These are phyloP conservation scores for Caradrina clavipalpis DNA, from an alignment of 2,888 invertebrate species.

Conservation along the genomic window DNA sequence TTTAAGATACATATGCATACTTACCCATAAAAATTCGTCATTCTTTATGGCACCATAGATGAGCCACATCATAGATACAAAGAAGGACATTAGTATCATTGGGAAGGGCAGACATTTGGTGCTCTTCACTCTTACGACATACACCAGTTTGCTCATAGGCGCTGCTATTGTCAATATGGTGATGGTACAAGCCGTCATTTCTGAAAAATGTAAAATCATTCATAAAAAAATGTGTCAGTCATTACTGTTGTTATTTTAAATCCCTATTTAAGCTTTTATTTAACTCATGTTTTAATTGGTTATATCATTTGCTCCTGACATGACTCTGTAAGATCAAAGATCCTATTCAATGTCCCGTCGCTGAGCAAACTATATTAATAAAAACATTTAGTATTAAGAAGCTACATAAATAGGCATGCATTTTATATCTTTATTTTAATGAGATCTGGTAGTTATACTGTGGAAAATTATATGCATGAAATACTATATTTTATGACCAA, in stretches of 20 bases:
- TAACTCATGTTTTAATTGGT: too few species aligned
- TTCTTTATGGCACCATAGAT: conserved; percentile 95
- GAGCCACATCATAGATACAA: conserved; percentile 96
- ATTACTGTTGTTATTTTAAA: neutral
- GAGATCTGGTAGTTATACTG: too few species aligned
- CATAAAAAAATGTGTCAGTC: too few species aligned
- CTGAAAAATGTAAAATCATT: too few species aligned
- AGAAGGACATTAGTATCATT: conserved; percentile 95
- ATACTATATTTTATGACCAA: neutral
- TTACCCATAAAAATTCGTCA: conserved; percentile 95
- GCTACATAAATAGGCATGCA: too few species aligned
- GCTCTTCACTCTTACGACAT: conserved; percentile 95
- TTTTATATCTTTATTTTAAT: too few species aligned
- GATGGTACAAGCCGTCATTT: conserved; percentile 93
- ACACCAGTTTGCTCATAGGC: conserved; percentile 94
- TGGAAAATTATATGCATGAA: too few species aligned
- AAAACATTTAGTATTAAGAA: too few species aligned
- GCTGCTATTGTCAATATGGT: conserved; percentile 96
- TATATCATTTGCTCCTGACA: too few species aligned
- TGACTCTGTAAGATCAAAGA: too few species aligned
- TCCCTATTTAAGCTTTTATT: neutral
- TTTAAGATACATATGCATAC: conserved; percentile 82
- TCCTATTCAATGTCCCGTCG: too few species aligned
- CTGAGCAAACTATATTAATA: too few species aligned
- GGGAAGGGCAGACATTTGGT: conserved; percentile 97